These are phyloP conservation scores for Eilema griseolum DNA, from an alignment of 2,888 invertebrate genomes.

Conservation along the genomic window DNA sequence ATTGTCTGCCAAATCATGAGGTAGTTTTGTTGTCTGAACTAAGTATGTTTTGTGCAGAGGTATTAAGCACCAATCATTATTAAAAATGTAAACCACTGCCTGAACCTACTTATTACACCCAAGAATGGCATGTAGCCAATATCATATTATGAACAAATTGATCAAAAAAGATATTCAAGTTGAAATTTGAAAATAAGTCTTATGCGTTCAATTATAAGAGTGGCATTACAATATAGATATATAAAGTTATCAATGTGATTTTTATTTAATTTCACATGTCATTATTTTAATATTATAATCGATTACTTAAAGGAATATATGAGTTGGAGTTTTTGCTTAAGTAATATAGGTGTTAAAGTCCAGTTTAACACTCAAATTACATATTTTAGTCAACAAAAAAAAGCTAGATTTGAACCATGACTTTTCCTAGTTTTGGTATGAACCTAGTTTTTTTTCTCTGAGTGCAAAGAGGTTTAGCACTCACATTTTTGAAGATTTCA, in stretches of 20 bases:
- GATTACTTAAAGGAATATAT: neutral
- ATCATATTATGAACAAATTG: neutral
- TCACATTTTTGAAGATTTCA: neutral
- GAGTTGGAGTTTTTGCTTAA: neutral
- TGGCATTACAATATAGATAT: neutral
- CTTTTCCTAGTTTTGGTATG: neutral
- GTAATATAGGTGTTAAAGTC: neutral
- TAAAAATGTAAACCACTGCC: slow-evolving; percentile 38
- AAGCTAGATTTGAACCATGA: neutral
- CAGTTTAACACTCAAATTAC: neutral
- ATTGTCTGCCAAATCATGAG: slow-evolving; percentile 81
- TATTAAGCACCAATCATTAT: slow-evolving; percentile 64
- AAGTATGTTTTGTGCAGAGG: slow-evolving; percentile 67
- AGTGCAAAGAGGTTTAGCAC: neutral
- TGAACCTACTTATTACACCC: neutral
- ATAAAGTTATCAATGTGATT: neutral
- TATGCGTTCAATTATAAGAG: neutral
- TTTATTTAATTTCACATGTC: neutral
- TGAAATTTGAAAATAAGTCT: slow-evolving; percentile 5
- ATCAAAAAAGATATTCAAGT: neutral
- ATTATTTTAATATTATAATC: neutral
- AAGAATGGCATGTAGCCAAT: neutral
- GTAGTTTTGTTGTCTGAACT: slow-evolving; percentile 74
- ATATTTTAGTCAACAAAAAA: neutral
- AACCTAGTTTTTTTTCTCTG: neutral